Base-by-base conservation (phyloP, 2,113 vertebrate species). In the Pseudorhombus dupliciocellatus region DNA sequence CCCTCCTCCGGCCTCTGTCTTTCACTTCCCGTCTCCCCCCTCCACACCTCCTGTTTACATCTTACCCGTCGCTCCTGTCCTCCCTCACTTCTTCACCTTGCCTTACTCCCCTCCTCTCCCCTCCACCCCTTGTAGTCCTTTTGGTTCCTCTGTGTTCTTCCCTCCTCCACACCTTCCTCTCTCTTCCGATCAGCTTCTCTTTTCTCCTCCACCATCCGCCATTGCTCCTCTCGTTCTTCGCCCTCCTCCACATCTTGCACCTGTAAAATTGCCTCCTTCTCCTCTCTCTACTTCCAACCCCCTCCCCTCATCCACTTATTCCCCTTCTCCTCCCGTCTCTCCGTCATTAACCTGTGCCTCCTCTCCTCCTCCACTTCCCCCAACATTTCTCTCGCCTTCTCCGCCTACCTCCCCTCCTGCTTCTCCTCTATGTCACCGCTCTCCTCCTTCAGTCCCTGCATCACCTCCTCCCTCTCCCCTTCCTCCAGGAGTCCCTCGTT, bases 61-160 rank as follows among this genome's bases (percentile, higher is more conserved):
- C 68, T 64, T 84, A 0, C 88, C 85, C 1, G 57, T 89, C 1
- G 81, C 88, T 31, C 87, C 86, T 1, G 52, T 90, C 48, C 75
- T 84, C 26, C 82, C 84, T 62, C 88, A 81, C 57, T 37, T 85
- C 30, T 56, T 51, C 34, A 18, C 65, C 10, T 69, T 83, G 44
- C n/a, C 78, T 44, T 80, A 74, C 79, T 68, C 75, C 18, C 55
- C 68, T 0, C 55, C 80, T 58, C 69, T 59, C 1, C 63, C 73
- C 24, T 80, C 79, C 59, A 79, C 69, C 31, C 81, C 83, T 51
- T 65, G 0, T 12, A 85, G 59, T 25, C 88, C 87, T 54, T 42
- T 84, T 70, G 18, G 25, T 42, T 59, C 30, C 77, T 73, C 75
- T 63, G n/a, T 48, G 0, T 78, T 84, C 76, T 73, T 71, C 24